Evolutionary conservation across 2,113 vertebrate genomes (phyloP), one percentile per base, ranked within the genome.

Genomic region (Danionella cerebrum): DNA sequence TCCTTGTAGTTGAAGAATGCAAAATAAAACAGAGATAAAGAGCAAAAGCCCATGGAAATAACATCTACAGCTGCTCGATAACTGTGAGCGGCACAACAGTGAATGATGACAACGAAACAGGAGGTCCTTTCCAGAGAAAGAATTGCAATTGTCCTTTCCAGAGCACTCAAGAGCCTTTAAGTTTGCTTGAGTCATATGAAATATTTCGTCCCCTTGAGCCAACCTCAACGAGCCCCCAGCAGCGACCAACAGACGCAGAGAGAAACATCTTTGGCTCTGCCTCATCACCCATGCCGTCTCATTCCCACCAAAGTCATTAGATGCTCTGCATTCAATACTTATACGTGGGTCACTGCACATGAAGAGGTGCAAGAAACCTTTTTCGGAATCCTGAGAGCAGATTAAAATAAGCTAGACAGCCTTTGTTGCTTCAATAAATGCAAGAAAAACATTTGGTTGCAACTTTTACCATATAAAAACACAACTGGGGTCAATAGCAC

Each of bases 61-160:
- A 2, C 45, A 63, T 66, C 42, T 35, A 14, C 64, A 27, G 6
- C n/a, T n/a, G 36, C 53, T 25, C 21, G 45, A 33, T 44, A 9
- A 21, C 41, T 53, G 21, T 13, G 24, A 35, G 38, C 44, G 38
- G 36, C 29, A n/a, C n/a, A n/a, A 33, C 45, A 21, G 25, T 29
- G 9, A 41, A 11, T n/a, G 29, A 57, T 44, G 10, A 18, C 64
- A n/a, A 50, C 45, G 19, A 55, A 35, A 59, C 18, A 78, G 33
- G 39, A 55, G 69, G 41, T 12, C 10, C 24, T 44, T 14, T 11
- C 3, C 18, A 41, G 53, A 62, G 48, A 47, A 18, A 24, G 52
- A 62, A 42, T 51, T 60, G 35, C 1, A 67, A 78, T 82, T 79
- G 81, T 85, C 78, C 76, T 55, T 66, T 45, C 5, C 72, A 66